Evolutionary conservation across 1,140 invertebrate genomes (phyloP).

Genomic region (Dufourea novaeangliae): DNA sequence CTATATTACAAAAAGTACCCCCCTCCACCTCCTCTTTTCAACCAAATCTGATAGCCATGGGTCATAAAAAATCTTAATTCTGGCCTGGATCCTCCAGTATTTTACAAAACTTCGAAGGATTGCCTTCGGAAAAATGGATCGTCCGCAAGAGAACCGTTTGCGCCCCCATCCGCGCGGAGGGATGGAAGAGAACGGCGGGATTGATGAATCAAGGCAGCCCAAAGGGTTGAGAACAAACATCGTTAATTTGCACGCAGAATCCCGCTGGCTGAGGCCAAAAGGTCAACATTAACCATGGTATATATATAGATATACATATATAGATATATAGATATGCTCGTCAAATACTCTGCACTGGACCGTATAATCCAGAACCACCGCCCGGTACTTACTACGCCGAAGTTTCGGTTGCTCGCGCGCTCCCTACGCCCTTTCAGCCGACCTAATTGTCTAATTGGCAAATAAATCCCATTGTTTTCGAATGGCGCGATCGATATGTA

Average conservation of each 20-base stretch:
- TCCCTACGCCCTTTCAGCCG: conserved; percentile 50
- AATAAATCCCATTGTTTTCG: conserved; percentile 76
- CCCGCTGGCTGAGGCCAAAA: conserved; percentile 69
- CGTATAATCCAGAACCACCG: conserved; percentile 65
- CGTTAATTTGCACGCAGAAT: conserved; percentile 76
- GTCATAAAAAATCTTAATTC: no score
- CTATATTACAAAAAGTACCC: no score
- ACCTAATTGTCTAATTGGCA: conserved; percentile 77
- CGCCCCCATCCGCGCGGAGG: background rate
- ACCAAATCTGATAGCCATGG: no score
- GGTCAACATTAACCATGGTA: conserved; percentile 74
- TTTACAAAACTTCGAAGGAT: background rate
- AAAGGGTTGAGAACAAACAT: conserved; percentile 78
- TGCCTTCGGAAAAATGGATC: no score
- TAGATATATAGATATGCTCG: no score
- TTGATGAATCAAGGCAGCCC: conserved; percentile 42
- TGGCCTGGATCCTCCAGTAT: no score
- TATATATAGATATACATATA: no score
- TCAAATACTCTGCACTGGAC: conserved; percentile 74
- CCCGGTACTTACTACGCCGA: conserved; percentile 45
- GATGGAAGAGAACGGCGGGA: conserved; percentile 23
- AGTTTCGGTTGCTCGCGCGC: conserved; percentile 47
- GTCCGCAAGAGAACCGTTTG: background rate
- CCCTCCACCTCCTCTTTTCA: no score
- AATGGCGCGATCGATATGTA: conserved; percentile 57